Evolutionary conservation across 2,113 vertebrate genomes (phyloP).

Genomic region (Hypomesus transpacificus): DNA sequence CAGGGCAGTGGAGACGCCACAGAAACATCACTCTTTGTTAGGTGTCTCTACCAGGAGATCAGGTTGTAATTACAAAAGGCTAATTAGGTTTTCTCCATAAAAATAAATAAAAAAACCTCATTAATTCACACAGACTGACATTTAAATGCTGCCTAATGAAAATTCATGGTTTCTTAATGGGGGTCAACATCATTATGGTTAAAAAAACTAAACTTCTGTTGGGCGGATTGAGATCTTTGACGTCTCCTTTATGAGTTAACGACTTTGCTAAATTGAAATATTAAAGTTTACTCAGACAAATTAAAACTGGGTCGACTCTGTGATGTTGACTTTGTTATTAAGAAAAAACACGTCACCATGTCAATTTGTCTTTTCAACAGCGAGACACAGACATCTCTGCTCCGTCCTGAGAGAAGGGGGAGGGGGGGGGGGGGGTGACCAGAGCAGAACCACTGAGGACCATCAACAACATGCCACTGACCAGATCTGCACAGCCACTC

Average conservation of each 20-base stretch:
- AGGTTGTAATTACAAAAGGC: conserved; percentile 32
- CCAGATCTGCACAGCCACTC: too few species aligned
- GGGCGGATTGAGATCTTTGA: conserved; percentile 7
- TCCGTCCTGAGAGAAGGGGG: too few species aligned
- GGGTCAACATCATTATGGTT: conserved; percentile 15
- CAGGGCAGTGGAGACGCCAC: neutral
- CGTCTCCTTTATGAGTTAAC: neutral
- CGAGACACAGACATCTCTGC: neutral
- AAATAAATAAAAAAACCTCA: conserved; percentile 23
- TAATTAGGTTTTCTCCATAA: conserved; percentile 32
- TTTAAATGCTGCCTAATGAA: conserved; percentile 28
- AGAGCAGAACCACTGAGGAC: too few species aligned
- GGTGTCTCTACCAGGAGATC: conserved; percentile 15
- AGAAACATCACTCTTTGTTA: conserved; percentile 22
- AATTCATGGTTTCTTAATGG: conserved; percentile 11
- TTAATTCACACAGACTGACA: conserved; percentile 27
- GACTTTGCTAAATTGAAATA: neutral
- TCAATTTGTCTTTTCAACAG: neutral
- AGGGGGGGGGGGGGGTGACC: too few species aligned
- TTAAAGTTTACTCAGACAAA: conserved; percentile 16
- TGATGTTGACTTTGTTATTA: neutral
- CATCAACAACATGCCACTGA: too few species aligned
- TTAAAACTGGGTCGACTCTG: neutral
- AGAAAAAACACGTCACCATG: conserved; percentile 1
- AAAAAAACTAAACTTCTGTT: conserved; percentile 10